Evolutionary conservation across 2,113 vertebrate species (phyloP), one percentile per base, ranked within the genome.

Genomic region (Tyto alba): DNA sequence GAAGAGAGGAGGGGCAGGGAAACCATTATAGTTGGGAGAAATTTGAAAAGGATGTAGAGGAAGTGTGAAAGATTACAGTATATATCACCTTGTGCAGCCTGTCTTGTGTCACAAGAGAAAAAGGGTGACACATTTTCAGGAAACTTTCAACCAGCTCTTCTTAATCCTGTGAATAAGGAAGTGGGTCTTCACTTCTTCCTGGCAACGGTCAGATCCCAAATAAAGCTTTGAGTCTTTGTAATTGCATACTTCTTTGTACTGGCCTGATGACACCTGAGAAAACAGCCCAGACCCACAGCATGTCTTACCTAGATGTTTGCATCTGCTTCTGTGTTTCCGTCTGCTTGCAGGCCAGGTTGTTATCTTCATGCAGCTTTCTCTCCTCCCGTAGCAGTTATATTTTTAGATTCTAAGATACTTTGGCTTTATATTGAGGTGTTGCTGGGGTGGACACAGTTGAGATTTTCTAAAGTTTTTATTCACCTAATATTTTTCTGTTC

Each of bases 211-310:
- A 67, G 32, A 55, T 50, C 47, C 52, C 36, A 62, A 22, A 52
- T 40, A 34, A 43, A 25, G 10, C 43, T 69, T 25, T 16, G 41
- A 75, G 12, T 14, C n/a, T 69, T 47, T 55, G 30, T 64, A 38
- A 55, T 59, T 55, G 32, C 9, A 6, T 56, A 19, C 26, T 47
- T 47, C 66, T 67, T 80, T 48, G 5, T 6, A 6, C 29, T 63
- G 13, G 26, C 59, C 29, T 47, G 48, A 10, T 87, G 50, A n/a
- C 26, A 38, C 41, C 25, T 45, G 77, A 66, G 78, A 23, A 63
- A 59, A 20, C 5, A 30, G 74, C 3, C 34, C 0, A 0, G 66
- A 6, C 32, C 53, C 43, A 43, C 18, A 25, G 38, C 14, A 5
- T 5, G 50, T 53, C 47, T 50, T 48, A 34, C 52, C 43, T 72